Evolutionary conservation across 2,888 invertebrate species (phyloP).

Genomic region (Nomada fabriciana): DNA sequence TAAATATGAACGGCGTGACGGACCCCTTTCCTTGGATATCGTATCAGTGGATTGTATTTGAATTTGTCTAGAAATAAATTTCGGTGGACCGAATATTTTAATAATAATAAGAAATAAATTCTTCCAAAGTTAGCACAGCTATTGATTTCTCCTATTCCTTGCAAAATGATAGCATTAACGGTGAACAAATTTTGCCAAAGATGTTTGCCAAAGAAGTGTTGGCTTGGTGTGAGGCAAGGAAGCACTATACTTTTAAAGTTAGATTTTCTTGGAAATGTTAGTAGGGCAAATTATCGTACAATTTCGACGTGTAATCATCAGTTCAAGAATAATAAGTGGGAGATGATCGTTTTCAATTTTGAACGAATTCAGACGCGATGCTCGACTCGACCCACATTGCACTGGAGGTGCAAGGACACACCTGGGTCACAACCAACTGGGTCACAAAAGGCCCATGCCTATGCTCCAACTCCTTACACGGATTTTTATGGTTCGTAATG

Average conservation of each 20-base stretch:
- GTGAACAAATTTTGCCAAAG: too few relatives aligned
- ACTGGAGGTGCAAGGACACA: constrained; percentile 28
- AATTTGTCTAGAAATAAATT: too few relatives aligned
- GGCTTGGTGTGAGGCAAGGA: not conserved
- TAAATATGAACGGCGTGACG: too few relatives aligned
- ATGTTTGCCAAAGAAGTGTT: too few relatives aligned
- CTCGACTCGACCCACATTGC: constrained; percentile 50
- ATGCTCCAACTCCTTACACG: not conserved
- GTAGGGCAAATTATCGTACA: not conserved
- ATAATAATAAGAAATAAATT: too few relatives aligned
- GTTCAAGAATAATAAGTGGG: not conserved
- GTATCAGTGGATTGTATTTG: too few relatives aligned
- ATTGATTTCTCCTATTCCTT: too few relatives aligned
- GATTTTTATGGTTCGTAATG: constrained; percentile 13
- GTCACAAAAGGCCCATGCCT: constrained; percentile 1
- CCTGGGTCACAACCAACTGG: constrained; percentile 21
- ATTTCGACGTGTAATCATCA: constrained; percentile 4
- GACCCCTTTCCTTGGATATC: too few relatives aligned
- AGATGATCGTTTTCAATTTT: constrained; percentile 35
- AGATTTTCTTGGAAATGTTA: not conserved
- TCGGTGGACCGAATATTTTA: too few relatives aligned
- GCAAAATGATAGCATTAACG: not conserved
- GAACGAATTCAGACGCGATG: constrained; percentile 12
- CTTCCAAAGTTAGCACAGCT: too few relatives aligned
- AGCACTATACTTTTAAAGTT: not conserved